Evolutionary conservation across 2,113 vertebrate species (phyloP), one percentile per base, ranked within the genome.

Genomic region (Psittacus erithacus): DNA sequence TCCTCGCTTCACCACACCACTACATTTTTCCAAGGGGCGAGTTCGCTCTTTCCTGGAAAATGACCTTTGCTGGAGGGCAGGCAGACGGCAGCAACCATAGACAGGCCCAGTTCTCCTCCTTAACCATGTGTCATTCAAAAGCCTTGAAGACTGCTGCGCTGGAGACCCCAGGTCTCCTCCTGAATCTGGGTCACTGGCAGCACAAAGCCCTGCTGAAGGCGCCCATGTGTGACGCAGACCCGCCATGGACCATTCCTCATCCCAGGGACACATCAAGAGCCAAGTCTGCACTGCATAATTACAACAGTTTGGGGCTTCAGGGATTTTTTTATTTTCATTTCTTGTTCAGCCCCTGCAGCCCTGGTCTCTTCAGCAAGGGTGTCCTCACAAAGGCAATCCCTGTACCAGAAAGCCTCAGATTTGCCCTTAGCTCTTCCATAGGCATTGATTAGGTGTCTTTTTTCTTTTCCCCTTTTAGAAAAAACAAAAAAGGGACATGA

Each of bases 361-460:
- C 96, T 84, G 88, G 50, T 96, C 65, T 97, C 82, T 97, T 96
- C 92, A 96, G 94, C 96, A 98, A 96, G 91, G 85, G 80, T 88
- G 64, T 94, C 82, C 57, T 92, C 93, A 98, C 95, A 98, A 98
- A 98, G 96, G 93, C 95, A 98, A 97, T 95, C 95, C 96, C 95
- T 92, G 33, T 95, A 97, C 95, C 91, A 84, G 94, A 98, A 95
- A 97, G 91, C 85, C 89, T 97, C 83, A 94, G 94, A 91, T 97
- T 97, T 97, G 96, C 95, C 93, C 96, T 97, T 83, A 86, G 88
- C 93, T 98, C 96, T 97, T 98, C 97, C 97, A 95, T 27, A 97
- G 92, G 96, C 97, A 97, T 98, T 98, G 98, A 98, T 98, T 97
- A 98, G 94, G 95, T 93, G 87, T 96, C 97, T 96, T 96, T 96